A percentile compares a stretch with the other conserved stretches of the same genome.
phyloP scores from a whole-genome alignment of 2,888 invertebrate species.

The Tachina grossa region DNA sequence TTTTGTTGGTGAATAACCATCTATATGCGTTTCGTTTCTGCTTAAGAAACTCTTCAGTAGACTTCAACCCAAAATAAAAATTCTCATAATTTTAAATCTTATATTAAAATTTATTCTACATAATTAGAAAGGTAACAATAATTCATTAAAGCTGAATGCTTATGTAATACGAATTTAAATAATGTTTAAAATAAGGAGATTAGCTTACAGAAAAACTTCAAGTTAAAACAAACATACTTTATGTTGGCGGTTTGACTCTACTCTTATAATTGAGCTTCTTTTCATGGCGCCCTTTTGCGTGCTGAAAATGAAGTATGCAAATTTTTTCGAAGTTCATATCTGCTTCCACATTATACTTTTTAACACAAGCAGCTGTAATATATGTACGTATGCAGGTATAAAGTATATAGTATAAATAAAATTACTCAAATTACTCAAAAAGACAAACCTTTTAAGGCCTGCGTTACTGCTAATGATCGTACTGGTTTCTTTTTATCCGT shows the following conservation, averaged over 20 bases:
- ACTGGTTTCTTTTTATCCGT: slow-evolving; percentile 24
- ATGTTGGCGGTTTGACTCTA: neutral
- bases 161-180: too few relatives aligned
- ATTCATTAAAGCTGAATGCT: too few relatives aligned
- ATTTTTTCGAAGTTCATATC: slow-evolving; percentile 16
- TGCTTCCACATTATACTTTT: neutral
- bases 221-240: neutral
- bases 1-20: too few relatives aligned
- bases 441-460: slow-evolving; percentile 25
- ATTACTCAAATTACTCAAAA: neutral
- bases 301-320: slow-evolving; percentile 19
- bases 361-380: slow-evolving; percentile 7
- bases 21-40: too few relatives aligned
- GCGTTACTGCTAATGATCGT: slow-evolving; percentile 3
- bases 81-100: too few relatives aligned
- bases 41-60: too few relatives aligned
- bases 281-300: slow-evolving; percentile 13
- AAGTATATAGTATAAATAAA: neutral
- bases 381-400: neutral
- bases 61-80: too few relatives aligned
- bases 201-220: too few relatives aligned
- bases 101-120: too few relatives aligned
- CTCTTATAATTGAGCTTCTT: slow-evolving; percentile 19
- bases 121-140: too few relatives aligned
- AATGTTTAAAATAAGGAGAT: too few relatives aligned